These are phyloP conservation scores for Hippoglossus stenolepis DNA, from an alignment of 2,113 vertebrate species.

Conservation along the genomic window DNA sequence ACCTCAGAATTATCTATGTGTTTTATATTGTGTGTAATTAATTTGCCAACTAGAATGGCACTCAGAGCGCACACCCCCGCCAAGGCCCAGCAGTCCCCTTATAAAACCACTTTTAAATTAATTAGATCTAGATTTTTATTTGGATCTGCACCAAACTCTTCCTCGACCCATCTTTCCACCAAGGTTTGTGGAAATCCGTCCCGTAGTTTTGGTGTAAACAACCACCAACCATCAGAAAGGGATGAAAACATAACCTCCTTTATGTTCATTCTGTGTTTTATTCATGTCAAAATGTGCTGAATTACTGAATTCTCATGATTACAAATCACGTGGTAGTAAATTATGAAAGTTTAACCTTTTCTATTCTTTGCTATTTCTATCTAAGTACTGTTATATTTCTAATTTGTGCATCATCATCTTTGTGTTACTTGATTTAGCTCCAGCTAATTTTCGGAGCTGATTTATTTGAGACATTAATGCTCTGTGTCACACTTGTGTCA, in stretches of 20 bases:
- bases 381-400: neutral
- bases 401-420: neutral
- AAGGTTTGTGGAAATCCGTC: too few relatives aligned
- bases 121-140: too few relatives aligned
- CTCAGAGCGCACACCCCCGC: too few relatives aligned
- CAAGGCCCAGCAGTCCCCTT: too few relatives aligned
- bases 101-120: too few relatives aligned
- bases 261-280: too few relatives aligned
- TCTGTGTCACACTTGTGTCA: constrained; percentile 12
- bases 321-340: neutral
- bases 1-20: neutral
- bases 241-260: too few relatives aligned
- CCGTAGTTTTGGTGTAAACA: too few relatives aligned
- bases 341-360: neutral
- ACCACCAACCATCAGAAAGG: too few relatives aligned
- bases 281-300: neutral
- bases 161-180: too few relatives aligned
- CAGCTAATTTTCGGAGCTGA: neutral
- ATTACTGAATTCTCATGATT: neutral
- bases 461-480: constrained; percentile 15
- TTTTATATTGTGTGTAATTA: neutral
- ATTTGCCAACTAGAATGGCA: neutral
- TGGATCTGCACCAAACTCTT: too few relatives aligned
- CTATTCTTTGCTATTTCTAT: neutral
- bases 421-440: neutral